Evolutionary conservation across 2,113 vertebrate genomes (phyloP), one percentile per base, ranked within the genome.

Genomic region (Coptodon rendalli): DNA sequence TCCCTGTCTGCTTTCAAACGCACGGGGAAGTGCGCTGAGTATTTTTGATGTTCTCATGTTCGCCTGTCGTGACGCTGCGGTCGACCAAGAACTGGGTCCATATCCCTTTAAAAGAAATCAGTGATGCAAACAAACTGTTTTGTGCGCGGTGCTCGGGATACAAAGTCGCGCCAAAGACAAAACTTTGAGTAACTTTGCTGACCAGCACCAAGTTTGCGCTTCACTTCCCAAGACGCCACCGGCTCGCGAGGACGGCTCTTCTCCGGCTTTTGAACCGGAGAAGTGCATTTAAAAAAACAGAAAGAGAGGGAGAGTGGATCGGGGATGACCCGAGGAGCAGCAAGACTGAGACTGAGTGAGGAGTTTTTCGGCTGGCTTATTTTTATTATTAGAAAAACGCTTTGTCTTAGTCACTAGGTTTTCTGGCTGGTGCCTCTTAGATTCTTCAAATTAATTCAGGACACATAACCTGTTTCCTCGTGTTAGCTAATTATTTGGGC

Each of bases 21-120:
- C 81, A 10, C 84, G 56, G 34, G 22, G 86, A 87, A 90, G 82
- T 86, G 85, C 79, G 87, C 86, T 84, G 82, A 90, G 87, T 78
- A n/a, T 90, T 89, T 88, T 50, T 43, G 14, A 81, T 84, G 91
- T 87, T 91, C 89, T 93, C 86, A 45, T 57, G 86, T 82, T 90
- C 85, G 52, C 89, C 86, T 90, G 90, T 92, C 92, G 92, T 91
- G 93, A 94, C 94, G 91, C 95, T 93, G 93, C 93, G 90, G 82
- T 95, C 93, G 91, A 87, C 90, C 91, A 87, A 91, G 92, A 95
- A 93, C 91, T 92, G 94, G 94, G 94, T 94, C 90, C 83, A 88
- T 95, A 94, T 91, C 93, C 94, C 95, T 96, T 96, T 96, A 95
- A 96, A 93, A 89, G 93, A 90, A 93, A 89, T 88, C 93, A 87